A percentile compares a stretch with the other conserved stretches of the same genome.
These are phyloP conservation scores for Rhinatrema bivittatum DNA, from an alignment of 2,797 vertebrate species.

Conservation along the genomic window DNA sequence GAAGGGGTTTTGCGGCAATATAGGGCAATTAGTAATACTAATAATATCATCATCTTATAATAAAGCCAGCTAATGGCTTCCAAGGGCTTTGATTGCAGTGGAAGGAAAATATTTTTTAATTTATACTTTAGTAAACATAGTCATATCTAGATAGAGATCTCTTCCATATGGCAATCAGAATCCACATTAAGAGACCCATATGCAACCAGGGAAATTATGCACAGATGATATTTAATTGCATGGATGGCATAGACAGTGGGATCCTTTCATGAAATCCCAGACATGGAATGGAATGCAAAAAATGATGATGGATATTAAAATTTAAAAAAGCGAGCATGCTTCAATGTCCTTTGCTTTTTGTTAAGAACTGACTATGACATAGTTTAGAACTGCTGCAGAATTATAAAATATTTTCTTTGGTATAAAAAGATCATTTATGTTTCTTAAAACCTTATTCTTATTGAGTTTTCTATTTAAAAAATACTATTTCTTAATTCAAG, in stretches of 20 bases:
- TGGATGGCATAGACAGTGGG: constrained; percentile 6
- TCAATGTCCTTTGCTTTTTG: too few species aligned
- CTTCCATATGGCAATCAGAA: constrained; percentile 8
- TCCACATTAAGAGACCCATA: not conserved
- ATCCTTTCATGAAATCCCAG: constrained; percentile 15
- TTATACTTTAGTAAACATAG: constrained; percentile 1
- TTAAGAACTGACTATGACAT: too few species aligned
- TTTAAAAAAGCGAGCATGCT: not conserved
- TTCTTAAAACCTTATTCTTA: too few species aligned
- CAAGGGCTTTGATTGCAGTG: constrained; percentile 1
- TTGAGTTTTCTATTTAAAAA: too few species aligned
- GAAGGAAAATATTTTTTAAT: constrained; percentile 10
- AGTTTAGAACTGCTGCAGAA: too few species aligned
- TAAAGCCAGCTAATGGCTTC: constrained; percentile 5
- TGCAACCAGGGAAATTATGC: constrained; percentile 3
- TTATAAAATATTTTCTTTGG: too few species aligned
- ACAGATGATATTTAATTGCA: constrained; percentile 16
- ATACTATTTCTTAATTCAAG: too few species aligned
- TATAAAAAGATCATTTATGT: too few species aligned
- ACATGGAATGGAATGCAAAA: constrained; percentile 21
- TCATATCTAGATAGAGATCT: not conserved
- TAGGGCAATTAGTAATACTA: not conserved
- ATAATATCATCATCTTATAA: not conserved
- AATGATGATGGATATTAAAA: constrained; percentile 4
- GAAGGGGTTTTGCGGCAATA: not conserved